Conservation (phyloP, 2,113 vertebrate species). For the Gulo gulo region DNA sequence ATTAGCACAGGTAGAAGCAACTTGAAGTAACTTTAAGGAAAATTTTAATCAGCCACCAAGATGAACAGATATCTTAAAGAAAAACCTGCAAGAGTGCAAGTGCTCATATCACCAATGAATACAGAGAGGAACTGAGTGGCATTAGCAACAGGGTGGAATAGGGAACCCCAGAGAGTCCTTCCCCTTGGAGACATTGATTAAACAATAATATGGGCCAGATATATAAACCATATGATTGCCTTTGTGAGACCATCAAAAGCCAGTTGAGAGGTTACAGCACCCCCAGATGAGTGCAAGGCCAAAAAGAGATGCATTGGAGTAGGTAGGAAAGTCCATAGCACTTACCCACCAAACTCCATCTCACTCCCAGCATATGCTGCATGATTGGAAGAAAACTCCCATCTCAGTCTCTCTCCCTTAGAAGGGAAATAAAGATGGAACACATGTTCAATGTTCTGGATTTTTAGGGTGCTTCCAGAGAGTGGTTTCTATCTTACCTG, state of each 20-base stretch:
- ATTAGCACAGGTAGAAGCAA: not conserved
- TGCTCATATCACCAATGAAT: not conserved
- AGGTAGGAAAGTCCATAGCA: not conserved
- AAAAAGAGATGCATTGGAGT: not conserved
- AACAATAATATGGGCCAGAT: not conserved
- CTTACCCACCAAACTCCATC: not conserved
- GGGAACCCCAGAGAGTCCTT: not conserved
- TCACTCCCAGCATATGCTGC: not conserved
- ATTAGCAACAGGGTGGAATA: not conserved
- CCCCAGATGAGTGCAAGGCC: not conserved
- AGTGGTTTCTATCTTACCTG: not conserved
- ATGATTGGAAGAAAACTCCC: not conserved
- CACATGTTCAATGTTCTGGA: not conserved
- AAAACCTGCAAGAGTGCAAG: not conserved
- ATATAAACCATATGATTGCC: not conserved
- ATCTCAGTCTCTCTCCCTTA: not conserved
- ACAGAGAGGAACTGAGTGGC: not conserved
- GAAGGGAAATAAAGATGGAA: not conserved
- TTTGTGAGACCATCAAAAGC: not conserved
- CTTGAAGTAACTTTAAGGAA: constrained; percentile 19
- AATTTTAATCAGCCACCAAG: not conserved
- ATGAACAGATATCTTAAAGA: not conserved
- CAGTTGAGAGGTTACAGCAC: not conserved
- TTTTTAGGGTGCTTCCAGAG: not conserved
- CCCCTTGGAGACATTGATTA: not conserved